Base-by-base conservation (phyloP, 2,113 vertebrate species). In the Malurus alboscapulatus region DNA sequence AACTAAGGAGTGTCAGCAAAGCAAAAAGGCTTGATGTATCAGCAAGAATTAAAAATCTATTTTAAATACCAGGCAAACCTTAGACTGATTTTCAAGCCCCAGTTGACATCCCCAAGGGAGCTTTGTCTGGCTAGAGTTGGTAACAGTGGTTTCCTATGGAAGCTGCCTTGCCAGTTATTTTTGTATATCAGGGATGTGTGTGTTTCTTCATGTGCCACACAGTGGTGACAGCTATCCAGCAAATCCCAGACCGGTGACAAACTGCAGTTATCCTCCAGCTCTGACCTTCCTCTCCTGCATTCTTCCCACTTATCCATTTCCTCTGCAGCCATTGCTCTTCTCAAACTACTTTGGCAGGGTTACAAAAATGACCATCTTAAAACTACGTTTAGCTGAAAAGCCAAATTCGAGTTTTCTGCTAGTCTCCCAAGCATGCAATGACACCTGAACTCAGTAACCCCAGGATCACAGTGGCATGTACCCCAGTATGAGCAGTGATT, bases 31-130 rank as follows among this genome's bases (percentile, higher is more conserved):
- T 92, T 67, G 69, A 57, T 90, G 44, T 67, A 83, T 91, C 77
- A 91, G 73, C 80, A 96, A 73, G 67, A 92, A 89, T 79, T 91
- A 87, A 93, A 93, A 82, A 72, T 69, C 29, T 76, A 53, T 78
- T 92, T 87, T 58, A 89, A 87, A 69, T 79, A 69, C 47, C 53
- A 76, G 45, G 51, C 66, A 88, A 88, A 87, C 48, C 72, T 88
- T 62, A 72, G 58, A 45, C 32, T 82, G 45, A 62, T 90, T 94
- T 87, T 91, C 4, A 8, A 82, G 75, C 54, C 38, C 51, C 32
- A 20, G 11, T 54, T 92, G 72, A 59, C 59, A 84, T 84, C 50
- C 58, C 25, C 66, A 69, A 22, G 67, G 54, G 81, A 87, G 5
- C 42, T 87, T 65, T 66, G 74, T 45, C 80, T 75, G 50, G 36